Percentiles rank a stretch among this genome's conserved stretches.
Conservation (phyloP, 2,888 invertebrate genomes). For the Rotaria sp. region DNA sequence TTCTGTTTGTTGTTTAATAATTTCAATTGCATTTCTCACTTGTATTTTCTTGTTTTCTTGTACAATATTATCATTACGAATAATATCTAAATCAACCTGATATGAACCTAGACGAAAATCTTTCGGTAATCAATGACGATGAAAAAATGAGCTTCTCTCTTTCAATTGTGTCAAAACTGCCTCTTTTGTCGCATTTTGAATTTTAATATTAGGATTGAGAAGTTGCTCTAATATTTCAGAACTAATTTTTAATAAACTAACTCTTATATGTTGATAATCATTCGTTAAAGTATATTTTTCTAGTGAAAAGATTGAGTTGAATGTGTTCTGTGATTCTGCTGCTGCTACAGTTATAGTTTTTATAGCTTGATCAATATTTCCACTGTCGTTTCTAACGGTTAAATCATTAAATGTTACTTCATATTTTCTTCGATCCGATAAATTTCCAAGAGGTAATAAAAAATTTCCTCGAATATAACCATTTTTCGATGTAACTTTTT, state of each 20-base stretch:
- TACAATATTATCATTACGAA: background rate
- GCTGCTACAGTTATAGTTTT: background rate
- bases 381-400: background rate
- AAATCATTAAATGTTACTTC: slow-evolving; percentile 7
- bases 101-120: too few species aligned
- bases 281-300: too few species aligned
- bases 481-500: too few species aligned
- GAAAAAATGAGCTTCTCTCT: background rate
- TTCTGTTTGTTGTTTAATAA: slow-evolving; percentile 11
- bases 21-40: background rate
- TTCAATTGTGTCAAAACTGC: background rate
- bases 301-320: too few species aligned
- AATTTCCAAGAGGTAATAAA: too few species aligned
- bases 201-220: too few species aligned
- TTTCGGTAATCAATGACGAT: background rate
- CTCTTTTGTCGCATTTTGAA: too few species aligned
- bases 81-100: slow-evolving; percentile 6
- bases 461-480: too few species aligned
- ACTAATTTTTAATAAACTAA: too few species aligned
- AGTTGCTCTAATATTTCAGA: too few species aligned
- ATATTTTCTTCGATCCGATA: too few species aligned
- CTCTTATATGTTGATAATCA: too few species aligned
- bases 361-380: slow-evolving; percentile 11
- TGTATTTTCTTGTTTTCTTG: background rate
- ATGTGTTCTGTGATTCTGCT: background rate